These are phyloP conservation scores for Tragelaphus eurycerus DNA, from an alignment of 2,797 vertebrate genomes.

Conservation along the genomic window DNA sequence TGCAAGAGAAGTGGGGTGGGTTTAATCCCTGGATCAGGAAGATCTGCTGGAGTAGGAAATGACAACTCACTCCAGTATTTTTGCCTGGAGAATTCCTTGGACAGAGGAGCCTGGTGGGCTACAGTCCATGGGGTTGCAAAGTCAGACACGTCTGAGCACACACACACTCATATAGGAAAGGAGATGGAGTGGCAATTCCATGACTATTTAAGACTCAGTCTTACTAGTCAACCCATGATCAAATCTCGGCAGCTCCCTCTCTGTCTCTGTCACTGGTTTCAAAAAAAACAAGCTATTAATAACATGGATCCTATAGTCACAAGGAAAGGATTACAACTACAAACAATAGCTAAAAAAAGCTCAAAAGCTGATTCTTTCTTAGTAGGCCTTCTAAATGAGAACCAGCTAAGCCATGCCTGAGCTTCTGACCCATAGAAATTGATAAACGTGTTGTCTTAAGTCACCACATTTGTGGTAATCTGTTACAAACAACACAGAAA, in stretches of 20 bases:
- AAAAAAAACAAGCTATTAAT: background rate
- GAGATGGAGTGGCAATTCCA: background rate
- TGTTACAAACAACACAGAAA: background rate
- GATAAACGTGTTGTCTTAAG: background rate
- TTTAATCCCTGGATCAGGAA: background rate
- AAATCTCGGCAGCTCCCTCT: background rate
- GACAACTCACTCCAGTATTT: background rate
- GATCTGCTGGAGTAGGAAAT: background rate
- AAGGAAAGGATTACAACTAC: background rate
- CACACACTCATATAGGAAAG: background rate
- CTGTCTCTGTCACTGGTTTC: background rate
- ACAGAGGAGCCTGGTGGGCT: background rate
- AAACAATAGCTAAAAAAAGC: background rate
- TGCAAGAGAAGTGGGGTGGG: fast-evolving
- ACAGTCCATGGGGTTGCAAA: background rate
- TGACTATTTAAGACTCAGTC: background rate
- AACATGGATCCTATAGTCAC: background rate
- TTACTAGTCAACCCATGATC: background rate
- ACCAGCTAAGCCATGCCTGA: background rate
- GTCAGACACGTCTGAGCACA: background rate
- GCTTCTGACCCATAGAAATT: background rate
- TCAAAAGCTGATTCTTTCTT: background rate
- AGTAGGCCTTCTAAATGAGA: background rate
- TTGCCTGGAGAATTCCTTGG: background rate
- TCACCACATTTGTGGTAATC: background rate